phyloP scores from a whole-genome alignment of 2,888 invertebrate species.

The Calliscelio sp. region DNA sequence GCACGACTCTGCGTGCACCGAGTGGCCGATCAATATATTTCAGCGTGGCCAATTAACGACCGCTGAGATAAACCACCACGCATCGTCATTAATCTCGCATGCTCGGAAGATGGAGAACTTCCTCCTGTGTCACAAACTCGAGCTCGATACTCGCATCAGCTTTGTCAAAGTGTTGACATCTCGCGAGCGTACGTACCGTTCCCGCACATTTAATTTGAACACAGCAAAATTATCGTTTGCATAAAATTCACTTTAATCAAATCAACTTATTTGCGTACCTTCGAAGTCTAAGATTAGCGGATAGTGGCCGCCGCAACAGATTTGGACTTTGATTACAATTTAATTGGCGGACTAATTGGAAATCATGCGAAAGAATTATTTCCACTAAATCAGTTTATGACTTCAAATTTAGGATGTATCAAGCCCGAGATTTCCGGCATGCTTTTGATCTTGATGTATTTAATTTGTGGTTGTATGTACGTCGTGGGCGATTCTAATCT shows the following conservation, averaged over 20 bases:
- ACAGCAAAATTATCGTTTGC: slow-evolving; percentile 50
- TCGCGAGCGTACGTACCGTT: slow-evolving; percentile 21
- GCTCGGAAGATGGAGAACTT: slow-evolving; percentile 72
- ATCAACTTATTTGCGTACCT: slow-evolving; percentile 51
- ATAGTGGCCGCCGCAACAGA: slow-evolving; percentile 13
- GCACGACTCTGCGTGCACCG: slow-evolving; percentile 61
- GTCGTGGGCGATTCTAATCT: slow-evolving; percentile 32
- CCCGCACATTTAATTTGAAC: slow-evolving; percentile 44
- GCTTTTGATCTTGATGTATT: slow-evolving; percentile 55
- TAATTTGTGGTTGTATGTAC: slow-evolving; percentile 35
- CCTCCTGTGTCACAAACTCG: slow-evolving; percentile 68
- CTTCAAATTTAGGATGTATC: slow-evolving; percentile 32
- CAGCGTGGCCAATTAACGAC: slow-evolving; percentile 72
- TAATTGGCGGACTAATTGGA: slow-evolving; percentile 50
- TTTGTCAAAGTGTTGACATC: slow-evolving; percentile 62
- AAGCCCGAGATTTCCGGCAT: slow-evolving; percentile 30
- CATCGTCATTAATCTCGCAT: slow-evolving; percentile 73
- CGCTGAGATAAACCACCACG: slow-evolving; percentile 71
- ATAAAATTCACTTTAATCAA: slow-evolving; percentile 51
- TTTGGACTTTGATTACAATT: slow-evolving; percentile 48
- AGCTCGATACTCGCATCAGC: slow-evolving; percentile 63
- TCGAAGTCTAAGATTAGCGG: slow-evolving; percentile 36
- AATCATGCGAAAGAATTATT: slow-evolving; percentile 45
- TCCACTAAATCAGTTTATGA: slow-evolving; percentile 41
- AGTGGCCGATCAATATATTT: slow-evolving; percentile 71